Percentiles rank a stretch among this genome's conserved stretches.
phyloP scores from a whole-genome alignment of 2,888 invertebrate species.

The Drosophila bunnanda region DNA sequence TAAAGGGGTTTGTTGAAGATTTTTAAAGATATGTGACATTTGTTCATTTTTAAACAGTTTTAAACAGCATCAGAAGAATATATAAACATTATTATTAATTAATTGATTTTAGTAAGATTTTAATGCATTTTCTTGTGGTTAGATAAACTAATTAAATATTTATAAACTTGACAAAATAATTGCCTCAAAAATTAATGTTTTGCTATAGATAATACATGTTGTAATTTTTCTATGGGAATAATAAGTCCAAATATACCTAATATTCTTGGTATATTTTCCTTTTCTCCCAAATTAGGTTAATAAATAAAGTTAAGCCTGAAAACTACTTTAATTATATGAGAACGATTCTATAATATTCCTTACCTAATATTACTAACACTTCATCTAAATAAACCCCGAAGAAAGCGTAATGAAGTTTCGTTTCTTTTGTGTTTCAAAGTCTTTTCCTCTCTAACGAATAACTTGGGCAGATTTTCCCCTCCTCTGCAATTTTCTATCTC shows the following conservation, averaged over 20 bases:
- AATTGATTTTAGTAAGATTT: too few species aligned
- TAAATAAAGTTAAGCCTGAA: background rate
- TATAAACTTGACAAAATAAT: too few species aligned
- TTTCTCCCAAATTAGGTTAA: background rate
- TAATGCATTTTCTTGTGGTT: too few species aligned
- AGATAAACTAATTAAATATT: too few species aligned
- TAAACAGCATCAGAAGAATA: background rate
- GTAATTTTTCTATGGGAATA: too few species aligned
- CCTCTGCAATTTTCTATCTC: conserved; percentile 60
- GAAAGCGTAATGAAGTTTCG: conserved; percentile 33
- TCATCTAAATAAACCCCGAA: background rate
- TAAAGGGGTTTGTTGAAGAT: background rate
- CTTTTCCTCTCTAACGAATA: conserved; percentile 45
- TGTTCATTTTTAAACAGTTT: background rate
- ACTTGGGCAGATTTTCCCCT: conserved; percentile 8
- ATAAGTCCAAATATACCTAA: background rate
- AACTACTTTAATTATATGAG: background rate
- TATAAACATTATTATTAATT: too few species aligned
- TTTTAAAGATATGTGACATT: background rate
- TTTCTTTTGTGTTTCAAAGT: conserved; percentile 1
- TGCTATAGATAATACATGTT: too few species aligned
- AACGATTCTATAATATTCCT: background rate
- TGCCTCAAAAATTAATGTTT: too few species aligned
- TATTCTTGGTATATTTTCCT: background rate
- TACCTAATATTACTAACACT: background rate